A percentile compares a stretch with the other conserved stretches of the same genome.
phyloP scores from a whole-genome alignment of 2,888 invertebrate species.

The Stenolophus ochropezus region DNA sequence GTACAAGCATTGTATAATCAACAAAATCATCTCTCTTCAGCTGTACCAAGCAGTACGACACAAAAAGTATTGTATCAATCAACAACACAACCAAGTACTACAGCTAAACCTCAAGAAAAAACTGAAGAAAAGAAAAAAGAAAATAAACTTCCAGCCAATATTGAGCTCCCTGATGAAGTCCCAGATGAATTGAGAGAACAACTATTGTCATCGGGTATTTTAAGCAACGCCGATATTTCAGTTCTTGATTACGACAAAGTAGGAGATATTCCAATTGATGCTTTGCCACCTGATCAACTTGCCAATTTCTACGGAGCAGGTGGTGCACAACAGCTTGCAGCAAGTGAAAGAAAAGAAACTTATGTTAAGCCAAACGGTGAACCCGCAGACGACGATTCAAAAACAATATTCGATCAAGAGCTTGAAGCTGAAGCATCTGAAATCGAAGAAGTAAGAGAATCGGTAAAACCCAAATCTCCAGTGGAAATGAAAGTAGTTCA shows the following conservation, averaged over 20 bases:
- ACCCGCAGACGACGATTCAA: slow-evolving; percentile 72
- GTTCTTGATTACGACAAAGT: slow-evolving; percentile 91
- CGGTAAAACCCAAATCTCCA: slow-evolving; percentile 73
- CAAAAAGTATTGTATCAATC: slow-evolving; percentile 73
- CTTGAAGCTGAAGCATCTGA: slow-evolving; percentile 78
- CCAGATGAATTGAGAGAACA: slow-evolving; percentile 91
- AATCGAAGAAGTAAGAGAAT: slow-evolving; percentile 69
- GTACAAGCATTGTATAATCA: slow-evolving; percentile 45
- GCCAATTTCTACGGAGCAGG: slow-evolving; percentile 92
- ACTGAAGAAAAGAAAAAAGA: slow-evolving; percentile 74
- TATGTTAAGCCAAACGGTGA: slow-evolving; percentile 80
- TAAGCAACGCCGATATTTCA: slow-evolving; percentile 91
- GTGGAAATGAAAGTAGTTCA: slow-evolving; percentile 91
- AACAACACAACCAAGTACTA: slow-evolving; percentile 74
- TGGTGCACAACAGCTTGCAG: slow-evolving; percentile 82
- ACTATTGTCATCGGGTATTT: slow-evolving; percentile 87
- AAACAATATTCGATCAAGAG: slow-evolving; percentile 71
- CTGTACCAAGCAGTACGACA: slow-evolving; percentile 70
- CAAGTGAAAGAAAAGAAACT: slow-evolving; percentile 81
- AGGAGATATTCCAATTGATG: slow-evolving; percentile 88
- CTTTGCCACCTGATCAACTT: slow-evolving; percentile 88
- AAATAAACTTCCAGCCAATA: slow-evolving; percentile 77
- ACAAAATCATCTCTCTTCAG: slow-evolving; percentile 67
- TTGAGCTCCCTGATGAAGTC: slow-evolving; percentile 87
- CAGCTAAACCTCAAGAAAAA: slow-evolving; percentile 72